phyloP scores from a whole-genome alignment of 2,113 vertebrate species.

The Myanophis thanlyinensis region DNA sequence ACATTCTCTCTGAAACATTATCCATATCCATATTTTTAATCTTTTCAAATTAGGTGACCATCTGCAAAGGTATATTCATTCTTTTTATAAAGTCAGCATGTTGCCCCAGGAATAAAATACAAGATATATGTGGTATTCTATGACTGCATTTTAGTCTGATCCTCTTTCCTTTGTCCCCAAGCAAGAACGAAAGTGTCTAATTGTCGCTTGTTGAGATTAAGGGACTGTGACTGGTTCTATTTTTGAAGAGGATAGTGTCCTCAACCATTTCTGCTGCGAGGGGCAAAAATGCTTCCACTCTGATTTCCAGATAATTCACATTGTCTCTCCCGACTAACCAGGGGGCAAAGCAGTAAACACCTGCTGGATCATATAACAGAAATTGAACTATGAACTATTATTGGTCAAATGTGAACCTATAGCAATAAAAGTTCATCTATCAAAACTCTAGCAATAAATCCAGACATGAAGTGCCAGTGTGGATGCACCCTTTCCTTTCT shows the following conservation, averaged over 20 bases:
- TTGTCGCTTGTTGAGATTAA: neutral
- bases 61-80: neutral
- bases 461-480: neutral
- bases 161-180: neutral
- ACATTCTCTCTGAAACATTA: conserved; percentile 6
- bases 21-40: neutral
- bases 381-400: neutral
- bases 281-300: neutral
- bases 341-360: neutral
- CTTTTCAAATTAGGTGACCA: neutral
- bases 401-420: neutral
- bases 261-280: neutral
- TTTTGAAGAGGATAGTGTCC: neutral
- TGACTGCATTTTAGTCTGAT: neutral
- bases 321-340: neutral
- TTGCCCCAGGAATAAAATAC: neutral
- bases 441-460: neutral
- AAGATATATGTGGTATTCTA: neutral
- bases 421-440: neutral
- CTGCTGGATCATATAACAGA: neutral
- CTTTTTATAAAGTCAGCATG: neutral
- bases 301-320: neutral
- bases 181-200: neutral
- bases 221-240: neutral
- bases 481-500: neutral